Percentiles rank a stretch among this genome's conserved stretches.
Evolutionary conservation across 2,888 invertebrate species (phyloP).

Genomic region (Parochlus steinenii): DNA sequence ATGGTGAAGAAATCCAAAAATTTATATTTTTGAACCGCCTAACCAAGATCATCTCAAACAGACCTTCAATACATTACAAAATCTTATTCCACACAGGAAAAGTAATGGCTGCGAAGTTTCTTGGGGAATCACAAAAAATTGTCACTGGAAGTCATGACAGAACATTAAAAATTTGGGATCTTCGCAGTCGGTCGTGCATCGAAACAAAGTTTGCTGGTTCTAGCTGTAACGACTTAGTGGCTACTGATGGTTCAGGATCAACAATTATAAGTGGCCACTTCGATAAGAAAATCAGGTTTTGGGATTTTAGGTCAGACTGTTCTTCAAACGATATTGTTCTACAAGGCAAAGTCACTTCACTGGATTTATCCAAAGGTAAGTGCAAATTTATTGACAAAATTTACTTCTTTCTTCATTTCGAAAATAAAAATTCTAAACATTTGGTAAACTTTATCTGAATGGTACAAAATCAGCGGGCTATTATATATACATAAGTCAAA

Average conservation of each 20-base stretch:
- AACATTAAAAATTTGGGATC: constrained; percentile 97
- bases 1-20: too few relatives aligned
- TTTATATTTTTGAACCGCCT: too few relatives aligned
- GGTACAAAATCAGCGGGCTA: too few relatives aligned
- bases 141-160: constrained; percentile 97
- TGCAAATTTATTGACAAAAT: background rate
- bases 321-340: constrained; percentile 73
- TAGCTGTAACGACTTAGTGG: constrained; percentile 91
- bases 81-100: constrained; percentile 95
- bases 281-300: constrained; percentile 92
- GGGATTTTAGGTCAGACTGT: constrained; percentile 85
- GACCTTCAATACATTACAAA: too few relatives aligned
- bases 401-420: constrained; percentile 8
- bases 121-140: constrained; percentile 81
- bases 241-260: constrained; percentile 69
- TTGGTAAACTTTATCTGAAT: too few relatives aligned
- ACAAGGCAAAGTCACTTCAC: constrained; percentile 87
- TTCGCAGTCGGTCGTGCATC: constrained; percentile 79
- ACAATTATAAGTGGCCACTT: constrained; percentile 95
- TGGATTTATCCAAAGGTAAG: constrained; percentile 79
- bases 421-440: background rate
- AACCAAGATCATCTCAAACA: too few relatives aligned
- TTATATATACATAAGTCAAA: too few relatives aligned
- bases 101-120: constrained; percentile 92
- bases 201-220: constrained; percentile 93